Percentiles rank a stretch among this genome's conserved stretches.
Evolutionary conservation across 2,888 invertebrate species (phyloP).

Genomic region (Platypus cylindrus): DNA sequence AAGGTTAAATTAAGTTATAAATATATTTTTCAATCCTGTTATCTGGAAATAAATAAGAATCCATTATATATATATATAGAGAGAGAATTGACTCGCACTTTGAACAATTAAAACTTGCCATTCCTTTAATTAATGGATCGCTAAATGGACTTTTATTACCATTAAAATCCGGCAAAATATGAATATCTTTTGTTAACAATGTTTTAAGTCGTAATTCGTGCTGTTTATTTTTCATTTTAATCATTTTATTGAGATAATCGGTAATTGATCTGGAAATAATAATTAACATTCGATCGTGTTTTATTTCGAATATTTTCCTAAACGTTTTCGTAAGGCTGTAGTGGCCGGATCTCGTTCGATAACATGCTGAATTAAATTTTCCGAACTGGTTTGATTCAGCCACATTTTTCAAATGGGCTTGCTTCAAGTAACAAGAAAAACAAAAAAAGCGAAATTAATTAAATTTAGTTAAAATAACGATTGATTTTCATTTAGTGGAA

Average conservation of each 20-base stretch:
- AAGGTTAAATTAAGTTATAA: too few species aligned
- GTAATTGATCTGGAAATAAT: slow-evolving; percentile 48
- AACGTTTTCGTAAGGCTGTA: slow-evolving; percentile 31
- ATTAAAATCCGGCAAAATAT: slow-evolving; percentile 91
- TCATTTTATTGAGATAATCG: slow-evolving; percentile 49
- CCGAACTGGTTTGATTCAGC: slow-evolving; percentile 82
- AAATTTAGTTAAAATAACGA: too few species aligned
- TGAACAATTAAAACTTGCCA: slow-evolving; percentile 42
- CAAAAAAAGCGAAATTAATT: slow-evolving; percentile 3
- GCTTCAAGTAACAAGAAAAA: too few species aligned
- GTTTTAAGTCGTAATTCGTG: slow-evolving; percentile 42
- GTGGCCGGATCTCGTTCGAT: slow-evolving; percentile 69
- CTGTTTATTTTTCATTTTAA: slow-evolving; percentile 43
- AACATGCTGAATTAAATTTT: slow-evolving; percentile 73
- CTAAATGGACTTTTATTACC: slow-evolving; percentile 90
- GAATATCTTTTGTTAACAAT: slow-evolving; percentile 61
- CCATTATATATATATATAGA: too few species aligned
- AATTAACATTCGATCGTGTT: not conserved
- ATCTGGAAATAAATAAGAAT: too few species aligned
- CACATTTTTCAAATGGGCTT: too few species aligned
- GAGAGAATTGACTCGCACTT: too few species aligned
- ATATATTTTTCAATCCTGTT: too few species aligned
- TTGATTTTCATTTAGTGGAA: too few species aligned
- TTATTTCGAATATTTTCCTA: too few species aligned
- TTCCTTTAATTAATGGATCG: slow-evolving; percentile 69